Conservation (phyloP, 1,140 invertebrate genomes). For the Riptortus pedestris region DNA sequence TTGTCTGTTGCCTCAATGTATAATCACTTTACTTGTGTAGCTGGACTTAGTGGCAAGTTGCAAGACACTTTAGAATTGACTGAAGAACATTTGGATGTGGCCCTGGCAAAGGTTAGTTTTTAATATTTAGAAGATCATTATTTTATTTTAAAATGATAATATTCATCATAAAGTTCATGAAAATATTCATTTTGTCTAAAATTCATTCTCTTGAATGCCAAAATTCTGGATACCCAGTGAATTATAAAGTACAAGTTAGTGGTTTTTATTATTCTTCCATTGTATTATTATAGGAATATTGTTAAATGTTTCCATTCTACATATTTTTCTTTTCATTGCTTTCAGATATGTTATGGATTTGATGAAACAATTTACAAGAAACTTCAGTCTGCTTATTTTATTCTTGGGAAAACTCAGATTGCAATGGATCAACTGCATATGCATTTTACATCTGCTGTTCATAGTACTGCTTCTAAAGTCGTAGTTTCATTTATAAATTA, state of each 20-base stretch:
- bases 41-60: constrained; percentile 71
- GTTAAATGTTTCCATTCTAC: no score
- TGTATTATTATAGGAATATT: no score
- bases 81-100: constrained; percentile 82
- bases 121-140: background rate
- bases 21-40: constrained; percentile 75
- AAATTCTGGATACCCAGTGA: no score
- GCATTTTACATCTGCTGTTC: constrained; percentile 88
- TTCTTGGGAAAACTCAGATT: constrained; percentile 75
- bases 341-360: constrained; percentile 57
- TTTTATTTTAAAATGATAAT: background rate
- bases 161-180: background rate
- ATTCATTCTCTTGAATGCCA: background rate
- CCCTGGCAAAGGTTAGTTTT: constrained; percentile 58
- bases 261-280: no score
- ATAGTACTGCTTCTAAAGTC: constrained; percentile 72
- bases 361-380: constrained; percentile 61
- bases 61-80: constrained; percentile 85
- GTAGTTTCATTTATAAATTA: constrained; percentile 58
- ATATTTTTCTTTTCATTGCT: no score
- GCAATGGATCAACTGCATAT: constrained; percentile 91
- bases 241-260: no score
- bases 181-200: background rate
- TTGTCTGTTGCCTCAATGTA: constrained; percentile 70
- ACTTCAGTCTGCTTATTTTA: constrained; percentile 71